These are phyloP conservation scores for Eupithecia inturbata DNA, from an alignment of 2,888 invertebrate species.

Conservation along the genomic window DNA sequence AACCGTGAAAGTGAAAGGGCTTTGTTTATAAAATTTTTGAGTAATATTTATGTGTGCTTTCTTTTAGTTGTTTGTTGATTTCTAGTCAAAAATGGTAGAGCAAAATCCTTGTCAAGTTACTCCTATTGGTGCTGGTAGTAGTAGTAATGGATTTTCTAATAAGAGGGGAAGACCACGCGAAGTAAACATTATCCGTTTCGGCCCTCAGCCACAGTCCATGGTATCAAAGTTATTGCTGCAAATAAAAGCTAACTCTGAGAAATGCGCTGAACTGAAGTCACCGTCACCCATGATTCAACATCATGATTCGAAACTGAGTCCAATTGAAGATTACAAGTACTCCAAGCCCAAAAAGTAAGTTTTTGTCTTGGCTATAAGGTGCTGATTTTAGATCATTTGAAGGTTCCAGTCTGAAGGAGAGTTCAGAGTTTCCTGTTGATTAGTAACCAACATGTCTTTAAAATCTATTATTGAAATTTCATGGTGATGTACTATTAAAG, in stretches of 20 bases:
- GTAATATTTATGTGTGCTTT: too few species aligned
- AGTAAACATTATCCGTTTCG: constrained; percentile 57
- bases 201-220: constrained; percentile 68
- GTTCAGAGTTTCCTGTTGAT: not conserved
- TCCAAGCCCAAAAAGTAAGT: constrained; percentile 4
- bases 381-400: not conserved
- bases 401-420: too few species aligned
- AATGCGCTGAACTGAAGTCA: not conserved
- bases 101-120: constrained; percentile 57
- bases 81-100: constrained; percentile 47
- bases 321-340: constrained; percentile 13
- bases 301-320: not conserved
- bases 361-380: not conserved
- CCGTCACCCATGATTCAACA: not conserved
- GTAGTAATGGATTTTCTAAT: constrained; percentile 42
- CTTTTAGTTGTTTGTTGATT: not conserved
- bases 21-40: too few species aligned
- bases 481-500: not conserved
- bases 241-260: constrained; percentile 41
- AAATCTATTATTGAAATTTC: not conserved
- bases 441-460: not conserved
- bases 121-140: constrained; percentile 21
- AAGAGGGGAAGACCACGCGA: constrained; percentile 64
- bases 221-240: constrained; percentile 61
- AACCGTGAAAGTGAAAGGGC: too few species aligned